Evolutionary conservation across 2,888 invertebrate species (phyloP).

Genomic region (Lasius platythorax): DNA sequence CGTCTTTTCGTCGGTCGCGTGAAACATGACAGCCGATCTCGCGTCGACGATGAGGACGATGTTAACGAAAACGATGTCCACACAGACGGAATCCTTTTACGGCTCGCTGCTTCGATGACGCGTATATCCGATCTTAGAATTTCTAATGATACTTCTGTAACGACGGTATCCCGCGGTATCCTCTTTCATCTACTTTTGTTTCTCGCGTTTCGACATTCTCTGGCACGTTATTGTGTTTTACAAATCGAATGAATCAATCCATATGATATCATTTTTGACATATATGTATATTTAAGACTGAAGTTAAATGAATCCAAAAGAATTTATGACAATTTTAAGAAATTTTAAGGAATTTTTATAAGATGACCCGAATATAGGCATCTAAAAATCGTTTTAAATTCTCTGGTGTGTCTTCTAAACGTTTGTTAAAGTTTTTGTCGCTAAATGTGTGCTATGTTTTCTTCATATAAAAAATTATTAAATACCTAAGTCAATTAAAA

Average conservation of each 20-base stretch:
- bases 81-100: constrained; percentile 51
- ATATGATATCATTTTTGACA: not conserved
- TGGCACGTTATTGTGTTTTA: not conserved
- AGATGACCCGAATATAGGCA: not conserved
- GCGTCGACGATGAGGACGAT: no score
- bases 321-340: not conserved
- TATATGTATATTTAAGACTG: not conserved
- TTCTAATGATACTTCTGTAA: constrained; percentile 67
- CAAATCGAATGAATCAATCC: not conserved
- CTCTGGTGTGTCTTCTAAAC: not conserved
- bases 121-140: constrained; percentile 68
- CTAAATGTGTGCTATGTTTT: constrained; percentile 11
- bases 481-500: no score
- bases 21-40: no score
- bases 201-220: not conserved
- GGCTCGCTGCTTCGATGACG: constrained; percentile 58
- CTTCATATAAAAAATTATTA: no score
- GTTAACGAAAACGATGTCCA: no score
- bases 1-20: no score
- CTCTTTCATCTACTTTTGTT: no score
- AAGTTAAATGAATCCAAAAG: not conserved
- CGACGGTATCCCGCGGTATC: not conserved
- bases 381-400: not conserved
- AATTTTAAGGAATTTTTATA: not conserved
- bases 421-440: not conserved